A percentile compares a stretch with the other conserved stretches of the same genome.
Evolutionary conservation across 2,888 invertebrate genomes (phyloP).

Genomic region (Rosalia funebris): DNA sequence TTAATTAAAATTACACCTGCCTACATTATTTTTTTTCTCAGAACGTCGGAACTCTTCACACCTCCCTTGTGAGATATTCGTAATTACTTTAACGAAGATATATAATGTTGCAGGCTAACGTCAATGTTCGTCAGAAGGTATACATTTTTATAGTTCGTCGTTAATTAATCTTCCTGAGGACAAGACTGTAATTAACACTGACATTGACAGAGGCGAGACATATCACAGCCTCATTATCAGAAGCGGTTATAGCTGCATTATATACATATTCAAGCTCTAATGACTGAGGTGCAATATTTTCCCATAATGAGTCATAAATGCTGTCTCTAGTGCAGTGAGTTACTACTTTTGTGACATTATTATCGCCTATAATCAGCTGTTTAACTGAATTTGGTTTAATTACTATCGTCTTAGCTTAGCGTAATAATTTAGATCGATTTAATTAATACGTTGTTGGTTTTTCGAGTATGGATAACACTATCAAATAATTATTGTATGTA

Average conservation of each 20-base stretch:
- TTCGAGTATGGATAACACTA: no score
- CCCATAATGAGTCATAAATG: conserved; percentile 11
- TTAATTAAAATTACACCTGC: no score
- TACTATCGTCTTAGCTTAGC: no score
- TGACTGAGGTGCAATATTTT: conserved; percentile 7
- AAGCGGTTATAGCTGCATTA: not conserved
- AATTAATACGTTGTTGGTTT: no score
- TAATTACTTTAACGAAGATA: not conserved
- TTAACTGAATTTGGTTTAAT: not conserved
- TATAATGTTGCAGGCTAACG: not conserved
- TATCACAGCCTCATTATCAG: conserved; percentile 4
- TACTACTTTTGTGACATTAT: conserved; percentile 4
- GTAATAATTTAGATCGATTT: no score
- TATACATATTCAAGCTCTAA: not conserved
- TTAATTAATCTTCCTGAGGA: conserved; percentile 1
- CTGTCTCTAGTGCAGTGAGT: conserved; percentile 3
- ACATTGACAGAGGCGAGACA: conserved; percentile 14
- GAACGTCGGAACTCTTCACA: not conserved
- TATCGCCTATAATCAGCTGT: not conserved
- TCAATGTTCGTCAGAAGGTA: conserved; percentile 4
- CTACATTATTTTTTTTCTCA: no score
- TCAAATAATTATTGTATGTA: no score
- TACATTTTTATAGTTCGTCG: not conserved
- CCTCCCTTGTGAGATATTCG: not conserved
- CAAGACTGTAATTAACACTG: conserved; percentile 12